A percentile compares a stretch with the other conserved stretches of the same genome.
Evolutionary conservation across 2,797 vertebrate species (phyloP).

Genomic region (Nannoperca obscura): DNA sequence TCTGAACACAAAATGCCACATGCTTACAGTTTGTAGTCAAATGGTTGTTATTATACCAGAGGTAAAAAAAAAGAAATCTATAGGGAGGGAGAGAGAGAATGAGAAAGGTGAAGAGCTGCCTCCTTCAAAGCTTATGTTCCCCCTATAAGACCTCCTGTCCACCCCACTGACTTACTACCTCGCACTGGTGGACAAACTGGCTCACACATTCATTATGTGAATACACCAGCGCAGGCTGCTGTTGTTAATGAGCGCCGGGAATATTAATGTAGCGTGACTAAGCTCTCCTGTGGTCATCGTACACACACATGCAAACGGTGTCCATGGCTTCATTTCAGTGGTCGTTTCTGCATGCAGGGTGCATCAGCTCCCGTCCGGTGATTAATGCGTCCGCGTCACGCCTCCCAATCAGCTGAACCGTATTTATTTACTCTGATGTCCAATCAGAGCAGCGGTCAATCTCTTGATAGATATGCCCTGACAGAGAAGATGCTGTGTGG

Average conservation of each 20-base stretch:
- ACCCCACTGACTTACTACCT: constrained; percentile 12
- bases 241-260: constrained; percentile 43
- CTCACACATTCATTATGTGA: constrained; percentile 26
- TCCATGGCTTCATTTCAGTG: constrained; percentile 24
- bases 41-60: constrained; percentile 42
- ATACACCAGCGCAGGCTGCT: constrained; percentile 10
- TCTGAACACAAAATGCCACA: constrained; percentile 10
- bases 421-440: constrained; percentile 42
- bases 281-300: constrained; percentile 38
- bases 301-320: constrained; percentile 7
- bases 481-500: constrained; percentile 26
- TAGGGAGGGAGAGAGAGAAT: not conserved
- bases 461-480: not conserved
- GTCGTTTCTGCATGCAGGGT: not conserved
- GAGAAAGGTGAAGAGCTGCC: constrained; percentile 16
- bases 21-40: constrained; percentile 23
- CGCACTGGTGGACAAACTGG: constrained; percentile 23
- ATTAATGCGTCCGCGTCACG: constrained; percentile 20
- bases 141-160: constrained; percentile 1
- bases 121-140: constrained; percentile 9
- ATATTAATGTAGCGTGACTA: constrained; percentile 53
- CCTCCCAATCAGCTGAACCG: constrained; percentile 5
- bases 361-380: constrained; percentile 11
- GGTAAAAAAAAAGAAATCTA: constrained; percentile 42
- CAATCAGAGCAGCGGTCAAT: constrained; percentile 26